Percentiles rank a stretch among this genome's conserved stretches.
Evolutionary conservation across 2,888 invertebrate genomes (phyloP).

Genomic region (Pyrocoelia pectoralis): DNA sequence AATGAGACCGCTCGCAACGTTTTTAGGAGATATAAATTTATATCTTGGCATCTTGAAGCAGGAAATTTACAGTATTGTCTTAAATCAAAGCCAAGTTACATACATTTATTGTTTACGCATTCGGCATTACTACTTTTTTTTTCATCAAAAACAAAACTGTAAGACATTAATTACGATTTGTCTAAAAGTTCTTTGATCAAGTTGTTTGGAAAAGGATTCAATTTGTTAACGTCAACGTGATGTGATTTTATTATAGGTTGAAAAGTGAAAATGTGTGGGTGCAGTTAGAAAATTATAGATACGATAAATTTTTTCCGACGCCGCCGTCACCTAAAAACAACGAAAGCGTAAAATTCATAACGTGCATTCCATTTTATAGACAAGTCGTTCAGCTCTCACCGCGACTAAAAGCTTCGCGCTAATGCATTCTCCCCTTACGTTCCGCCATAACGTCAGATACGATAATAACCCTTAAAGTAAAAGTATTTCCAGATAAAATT

Average conservation of each 20-base stretch:
- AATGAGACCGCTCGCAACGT: neutral
- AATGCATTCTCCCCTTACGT: conserved; percentile 49
- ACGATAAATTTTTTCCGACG: conserved; percentile 1
- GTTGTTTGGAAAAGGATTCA: neutral
- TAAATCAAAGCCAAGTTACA: neutral
- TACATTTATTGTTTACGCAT: conserved; percentile 1
- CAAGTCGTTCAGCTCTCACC: conserved; percentile 49
- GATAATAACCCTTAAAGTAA: conserved; percentile 26
- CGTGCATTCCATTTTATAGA: conserved; percentile 50
- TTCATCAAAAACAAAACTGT: neutral
- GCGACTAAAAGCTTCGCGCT: conserved; percentile 52
- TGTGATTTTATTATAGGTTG: neutral
- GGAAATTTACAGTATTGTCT: neutral
- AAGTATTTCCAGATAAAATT: conserved; percentile 10
- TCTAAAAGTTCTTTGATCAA: conserved; percentile 5
- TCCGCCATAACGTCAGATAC: conserved; percentile 23
- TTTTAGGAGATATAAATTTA: neutral
- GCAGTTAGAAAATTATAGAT: neutral
- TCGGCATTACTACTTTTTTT: too few relatives aligned
- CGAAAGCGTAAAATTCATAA: conserved; percentile 43
- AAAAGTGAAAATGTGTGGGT: neutral
- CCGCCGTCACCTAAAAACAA: conserved; percentile 17
- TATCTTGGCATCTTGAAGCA: conserved; percentile 2
- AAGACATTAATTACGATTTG: neutral
- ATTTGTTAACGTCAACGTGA: neutral